Evolutionary conservation across 2,797 vertebrate species (phyloP).

Genomic region (Spondyliosoma cantharus): DNA sequence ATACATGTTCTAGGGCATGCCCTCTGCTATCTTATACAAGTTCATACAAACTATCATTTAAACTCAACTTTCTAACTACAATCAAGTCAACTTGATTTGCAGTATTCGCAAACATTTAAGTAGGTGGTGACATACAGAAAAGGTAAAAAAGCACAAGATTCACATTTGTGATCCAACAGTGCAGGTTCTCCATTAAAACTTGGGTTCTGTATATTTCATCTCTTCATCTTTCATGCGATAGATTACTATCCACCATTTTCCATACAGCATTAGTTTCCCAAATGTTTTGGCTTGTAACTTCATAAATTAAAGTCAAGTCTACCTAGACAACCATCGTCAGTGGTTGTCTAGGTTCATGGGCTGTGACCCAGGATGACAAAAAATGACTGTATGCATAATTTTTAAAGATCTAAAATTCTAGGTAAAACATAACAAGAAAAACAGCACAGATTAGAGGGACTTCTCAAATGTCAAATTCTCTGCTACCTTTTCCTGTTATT

Average conservation of each 20-base stretch:
- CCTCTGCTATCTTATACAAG: neutral
- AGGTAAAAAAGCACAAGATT: neutral
- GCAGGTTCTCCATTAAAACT: neutral
- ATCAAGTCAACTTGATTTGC: neutral
- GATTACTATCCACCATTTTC: neutral
- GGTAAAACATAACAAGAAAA: neutral
- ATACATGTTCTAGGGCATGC: neutral
- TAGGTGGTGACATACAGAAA: neutral
- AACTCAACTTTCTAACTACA: neutral
- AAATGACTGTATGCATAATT: neutral
- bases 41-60: slow-evolving; percentile 1
- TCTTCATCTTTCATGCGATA: no score
- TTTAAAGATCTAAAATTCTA: neutral
- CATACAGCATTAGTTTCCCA: neutral
- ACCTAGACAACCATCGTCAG: neutral
- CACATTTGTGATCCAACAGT: slow-evolving; percentile 1
- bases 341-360: neutral
- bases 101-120: neutral
- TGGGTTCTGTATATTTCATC: neutral
- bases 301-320: neutral
- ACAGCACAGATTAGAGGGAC: no score
- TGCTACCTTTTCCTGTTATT: neutral
- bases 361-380: no score
- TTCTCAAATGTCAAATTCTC: neutral
- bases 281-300: no score